phyloP scores from a whole-genome alignment of 2,797 vertebrate species.

The Eurystomus glaucurus region DNA sequence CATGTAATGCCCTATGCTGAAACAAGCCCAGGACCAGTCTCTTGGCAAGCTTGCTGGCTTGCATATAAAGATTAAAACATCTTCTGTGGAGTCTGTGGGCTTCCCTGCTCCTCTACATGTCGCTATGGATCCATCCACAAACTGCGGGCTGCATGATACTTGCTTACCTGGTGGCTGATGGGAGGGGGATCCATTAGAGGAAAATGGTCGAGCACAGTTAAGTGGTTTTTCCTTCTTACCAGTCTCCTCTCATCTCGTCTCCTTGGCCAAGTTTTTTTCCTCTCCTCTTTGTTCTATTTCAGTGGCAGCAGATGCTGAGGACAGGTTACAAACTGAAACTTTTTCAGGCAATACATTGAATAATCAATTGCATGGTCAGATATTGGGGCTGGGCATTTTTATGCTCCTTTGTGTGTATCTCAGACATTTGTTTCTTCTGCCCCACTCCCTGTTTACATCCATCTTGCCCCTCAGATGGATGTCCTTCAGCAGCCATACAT shows the following conservation, averaged over 20 bases:
- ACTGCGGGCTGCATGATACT: fast-evolving
- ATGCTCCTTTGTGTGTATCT: neutral
- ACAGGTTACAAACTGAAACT: neutral
- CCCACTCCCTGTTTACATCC: neutral
- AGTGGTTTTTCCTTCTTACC: neutral
- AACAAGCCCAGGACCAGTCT: neutral
- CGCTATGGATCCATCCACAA: fast-evolving
- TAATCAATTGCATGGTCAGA: neutral
- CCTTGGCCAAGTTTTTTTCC: neutral
- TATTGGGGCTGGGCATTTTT: neutral
- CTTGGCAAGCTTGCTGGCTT: neutral
- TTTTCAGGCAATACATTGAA: neutral
- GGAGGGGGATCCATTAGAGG: constrained; percentile 9
- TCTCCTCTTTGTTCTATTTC: neutral
- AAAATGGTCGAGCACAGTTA: neutral
- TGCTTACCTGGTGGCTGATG: fast-evolving
- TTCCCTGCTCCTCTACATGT: neutral
- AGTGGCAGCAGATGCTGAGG: fast-evolving
- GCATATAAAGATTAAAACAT: neutral
- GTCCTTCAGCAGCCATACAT: neutral
- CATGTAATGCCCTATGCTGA: fast-evolving
- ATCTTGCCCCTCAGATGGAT: neutral
- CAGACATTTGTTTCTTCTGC: neutral
- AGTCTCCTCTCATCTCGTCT: neutral
- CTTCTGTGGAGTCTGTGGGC: neutral